These are phyloP conservation scores for Micronycteris hirsuta DNA, from an alignment of 2,113 vertebrate species.

Conservation along the genomic window DNA sequence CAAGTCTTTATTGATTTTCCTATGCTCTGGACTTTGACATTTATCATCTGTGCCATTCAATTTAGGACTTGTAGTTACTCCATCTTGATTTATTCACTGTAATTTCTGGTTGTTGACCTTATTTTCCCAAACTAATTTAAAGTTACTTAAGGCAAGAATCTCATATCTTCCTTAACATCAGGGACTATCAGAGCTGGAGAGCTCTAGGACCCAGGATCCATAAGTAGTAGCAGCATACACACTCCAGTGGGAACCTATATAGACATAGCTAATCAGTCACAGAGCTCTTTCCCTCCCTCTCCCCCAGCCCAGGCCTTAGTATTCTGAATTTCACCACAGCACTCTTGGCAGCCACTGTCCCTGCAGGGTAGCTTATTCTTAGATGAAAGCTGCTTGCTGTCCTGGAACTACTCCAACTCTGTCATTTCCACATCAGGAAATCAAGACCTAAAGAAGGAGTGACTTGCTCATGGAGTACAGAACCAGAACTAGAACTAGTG, in stretches of 20 bases:
- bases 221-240: background rate
- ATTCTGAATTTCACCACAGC: background rate
- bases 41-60: background rate
- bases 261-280: background rate
- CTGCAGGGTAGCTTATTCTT: background rate
- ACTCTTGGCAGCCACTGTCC: background rate
- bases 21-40: background rate
- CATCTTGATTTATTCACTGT: background rate
- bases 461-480: background rate
- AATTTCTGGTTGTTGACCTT: background rate
- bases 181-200: background rate
- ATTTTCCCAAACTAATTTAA: background rate
- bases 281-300: background rate
- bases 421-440: background rate
- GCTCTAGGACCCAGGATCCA: background rate
- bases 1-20: background rate
- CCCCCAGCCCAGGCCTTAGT: background rate
- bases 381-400: background rate
- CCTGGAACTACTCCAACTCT: background rate
- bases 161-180: background rate
- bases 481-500: background rate
- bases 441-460: background rate
- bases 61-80: background rate
- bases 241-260: background rate
- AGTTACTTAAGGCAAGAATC: background rate